phyloP scores from a whole-genome alignment of 2,888 invertebrate genomes.

The Dasysyrphus albostriatus region DNA sequence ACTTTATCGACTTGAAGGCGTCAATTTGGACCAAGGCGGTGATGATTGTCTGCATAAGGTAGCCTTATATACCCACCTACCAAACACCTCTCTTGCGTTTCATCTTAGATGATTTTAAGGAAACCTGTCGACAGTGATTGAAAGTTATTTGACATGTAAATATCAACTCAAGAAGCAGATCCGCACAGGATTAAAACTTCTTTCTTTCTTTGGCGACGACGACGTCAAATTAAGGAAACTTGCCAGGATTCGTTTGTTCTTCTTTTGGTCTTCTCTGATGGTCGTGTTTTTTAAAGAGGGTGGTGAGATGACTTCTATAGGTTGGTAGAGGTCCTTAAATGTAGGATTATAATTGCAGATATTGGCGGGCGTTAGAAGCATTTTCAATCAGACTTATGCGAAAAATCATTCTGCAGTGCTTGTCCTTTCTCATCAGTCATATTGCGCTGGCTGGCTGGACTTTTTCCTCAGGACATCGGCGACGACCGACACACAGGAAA shows the following conservation, averaged over 20 bases:
- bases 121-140: conserved; percentile 76
- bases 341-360: conserved; percentile 73
- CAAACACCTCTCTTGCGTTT: conserved; percentile 14
- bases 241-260: conserved; percentile 50
- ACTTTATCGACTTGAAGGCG: conserved; percentile 73
- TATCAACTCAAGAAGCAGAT: conserved; percentile 71
- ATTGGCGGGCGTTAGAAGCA: conserved; percentile 56
- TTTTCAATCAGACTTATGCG: conserved; percentile 60
- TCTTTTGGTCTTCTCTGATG: conserved; percentile 4
- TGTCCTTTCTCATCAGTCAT: conserved; percentile 60
- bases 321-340: conserved; percentile 34
- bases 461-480: neutral
- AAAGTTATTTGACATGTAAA: conserved; percentile 76
- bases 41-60: conserved; percentile 28
- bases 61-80: conserved; percentile 21
- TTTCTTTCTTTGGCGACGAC: conserved; percentile 14
- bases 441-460: conserved; percentile 26
- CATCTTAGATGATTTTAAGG: conserved; percentile 40
- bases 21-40: conserved; percentile 37
- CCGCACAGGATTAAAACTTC: conserved; percentile 66
- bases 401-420: conserved; percentile 22
- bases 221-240: conserved; percentile 68
- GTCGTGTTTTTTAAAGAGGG: neutral
- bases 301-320: neutral
- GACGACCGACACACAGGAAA: conserved; percentile 23